phyloP scores from a whole-genome alignment of 2,888 invertebrate species.

The Fissipunctia ypsillon region DNA sequence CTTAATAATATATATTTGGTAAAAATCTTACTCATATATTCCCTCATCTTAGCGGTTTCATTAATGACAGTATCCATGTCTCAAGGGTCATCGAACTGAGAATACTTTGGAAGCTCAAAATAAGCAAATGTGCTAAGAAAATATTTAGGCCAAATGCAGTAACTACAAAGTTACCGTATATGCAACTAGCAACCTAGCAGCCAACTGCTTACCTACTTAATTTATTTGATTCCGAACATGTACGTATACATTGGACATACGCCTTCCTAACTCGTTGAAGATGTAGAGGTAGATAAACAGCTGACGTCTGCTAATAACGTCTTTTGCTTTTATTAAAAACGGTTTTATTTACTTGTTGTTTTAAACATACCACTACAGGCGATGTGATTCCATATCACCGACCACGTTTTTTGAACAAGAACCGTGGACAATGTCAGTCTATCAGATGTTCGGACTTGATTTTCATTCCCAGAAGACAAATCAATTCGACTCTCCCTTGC shows the following conservation, averaged over 20 bases:
- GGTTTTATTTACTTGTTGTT: not conserved
- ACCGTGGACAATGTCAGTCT: not conserved
- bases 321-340: conserved; percentile 16
- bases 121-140: not conserved
- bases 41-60: not conserved
- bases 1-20: conserved; percentile 19
- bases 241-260: not conserved
- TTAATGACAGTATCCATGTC: not conserved
- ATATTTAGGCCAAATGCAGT: not conserved
- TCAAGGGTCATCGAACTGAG: not conserved
- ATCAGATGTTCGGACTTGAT: not conserved
- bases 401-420: not conserved
- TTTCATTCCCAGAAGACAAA: not conserved
- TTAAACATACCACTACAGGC: not conserved
- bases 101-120: not conserved
- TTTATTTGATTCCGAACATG: not conserved
- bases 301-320: conserved; percentile 39
- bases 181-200: not conserved
- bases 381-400: not conserved
- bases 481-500: not conserved
- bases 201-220: not conserved
- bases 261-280: conserved; percentile 17
- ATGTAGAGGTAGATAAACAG: conserved; percentile 54
- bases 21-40: not conserved
- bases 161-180: not conserved